Evolutionary conservation across 2,113 vertebrate genomes (phyloP), one percentile per base, ranked within the genome.

Genomic region (Neogobius melanostomus): DNA sequence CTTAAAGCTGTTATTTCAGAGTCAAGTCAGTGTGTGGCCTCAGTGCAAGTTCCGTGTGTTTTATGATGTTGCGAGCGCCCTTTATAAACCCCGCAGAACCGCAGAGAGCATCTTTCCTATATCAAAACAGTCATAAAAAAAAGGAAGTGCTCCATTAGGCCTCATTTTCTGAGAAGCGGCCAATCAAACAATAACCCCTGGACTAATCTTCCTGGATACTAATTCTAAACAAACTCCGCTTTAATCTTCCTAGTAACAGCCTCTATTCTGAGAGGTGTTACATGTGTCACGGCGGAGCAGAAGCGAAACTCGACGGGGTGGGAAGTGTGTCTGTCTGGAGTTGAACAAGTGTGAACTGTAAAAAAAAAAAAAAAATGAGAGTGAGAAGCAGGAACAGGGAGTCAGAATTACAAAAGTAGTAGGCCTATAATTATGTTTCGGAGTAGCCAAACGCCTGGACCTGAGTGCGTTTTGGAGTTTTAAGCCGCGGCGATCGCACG

Each of bases 171-270:
- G 49, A 28, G 50, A 11, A 28, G 12, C 14, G 8, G 5, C 54
- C 47, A 51, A 67, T 60, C n/a, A 42, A 36, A 52, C 16, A 46
- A 49, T 2, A 47, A 53, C 45, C 5, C 0, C 2, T 60, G 12
- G 48, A 36, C 6, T 70, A 76, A 49, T 77, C 72, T 79, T 63
- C 76, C 80, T 5, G 52, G 77, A 82, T 45, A 75, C 79, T 46
- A 51, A 10, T 45, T 5, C 49, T 54, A 48, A 10, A 44, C 62
- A 66, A 69, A 60, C 63, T 7, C 56, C 21, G 10, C 4, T 11
- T 53, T 16, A 71, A 56, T 88, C 86, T 87, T 84, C 88, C 81
- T 88, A 80, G 86, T 82, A 88, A 90, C 88, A 80, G 68, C 51
- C 76, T 74, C 82, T 87, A 85, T 86, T 90, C 79, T 75, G 80